Evolutionary conservation across 2,888 invertebrate genomes (phyloP), one percentile per base, ranked within the genome.

Genomic region (Taenaris catops): DNA sequence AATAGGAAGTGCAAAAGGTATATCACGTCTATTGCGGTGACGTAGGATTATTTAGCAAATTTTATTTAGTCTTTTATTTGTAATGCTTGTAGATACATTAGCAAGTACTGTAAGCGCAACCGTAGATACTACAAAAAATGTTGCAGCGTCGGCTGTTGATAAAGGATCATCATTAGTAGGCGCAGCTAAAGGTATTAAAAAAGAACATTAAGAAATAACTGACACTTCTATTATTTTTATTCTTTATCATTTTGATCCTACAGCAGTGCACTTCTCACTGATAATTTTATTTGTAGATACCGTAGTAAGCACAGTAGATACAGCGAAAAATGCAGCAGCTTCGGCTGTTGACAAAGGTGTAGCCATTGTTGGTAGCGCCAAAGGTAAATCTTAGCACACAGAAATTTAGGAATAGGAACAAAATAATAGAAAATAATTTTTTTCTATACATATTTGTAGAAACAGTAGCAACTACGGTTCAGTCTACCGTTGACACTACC

Each of bases 261-360:
- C n/a, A n/a, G n/a, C n/a, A n/a, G n/a, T n/a, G n/a, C n/a, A n/a
- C n/a, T n/a, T n/a, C n/a, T n/a, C n/a, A n/a, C n/a, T n/a, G n/a
- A n/a, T n/a, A n/a, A n/a, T n/a, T 21, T 5, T 26, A 25, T 44
- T 70, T 65, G 48, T 72, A 73, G 70, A 73, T 55, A 62, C 61
- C 7, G 64, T 69, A 51, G 53, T 64, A 44, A 64, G 40, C 47
- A 63, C 69, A 28, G 55, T 72, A 51, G 70, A 71, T 38, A 51
- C 61, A n/a, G 70, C 73, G 12, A 74, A 64, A 49, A 61, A 53
- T 28, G 60, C 57, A 4, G 63, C 75, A 10, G 48, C 60, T 8
- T 58, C 63, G 8, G 63, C 63, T 25, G 51, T 60, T 32, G 67
- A 74, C 38, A 73, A 70, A 36, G 55, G 73, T 31, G 46, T 51